Evolutionary conservation across 2,888 invertebrate genomes (phyloP), one percentile per base, ranked within the genome.

Genomic region (Epistrophe grossulariae): DNA sequence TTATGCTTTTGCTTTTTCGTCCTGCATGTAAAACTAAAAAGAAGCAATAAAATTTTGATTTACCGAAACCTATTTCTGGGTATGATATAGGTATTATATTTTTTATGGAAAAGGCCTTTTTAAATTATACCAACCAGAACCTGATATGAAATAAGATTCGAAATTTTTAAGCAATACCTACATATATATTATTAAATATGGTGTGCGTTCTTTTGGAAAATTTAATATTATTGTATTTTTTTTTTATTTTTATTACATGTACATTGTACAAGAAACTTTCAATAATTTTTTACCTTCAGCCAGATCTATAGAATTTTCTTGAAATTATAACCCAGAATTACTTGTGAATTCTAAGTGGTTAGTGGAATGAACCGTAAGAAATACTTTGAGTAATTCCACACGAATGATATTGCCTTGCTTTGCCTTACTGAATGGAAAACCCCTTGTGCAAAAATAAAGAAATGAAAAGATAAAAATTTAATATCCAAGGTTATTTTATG

Each of bases 341-440:
- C 17, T 59, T 59, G 35, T 59, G 35, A 59, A 59, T 59, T 59
- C 11, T 35, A 35, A 17, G 57, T 57, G 31, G 31, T 31, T 31
- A 28, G n/a, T 57, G 31, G 31, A 31, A 31, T 57, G 10, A 57
- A 57, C 4, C 28, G 28, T 15, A 50, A 19, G 10, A 50, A 10
- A 50, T 40, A 45, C 50, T 50, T 19, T 50, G 17, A 50, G 50
- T 50, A 5, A 19, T 50, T 50, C 50, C 19, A 50, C 50, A 19
- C 2, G 19, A 17, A 11, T 19, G 50, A 3, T 24, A 24, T 24
- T 24, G 3, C 24, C 24, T 24, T 24, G 24, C 24, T 24, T 24
- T 24, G 3, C 24, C 24, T 24, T 24, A 24, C 24, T 24, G 28
- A 28, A 7, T 5, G 28, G 6, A 28, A 55, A 13, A 28, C 13